Percentiles rank a stretch among this genome's conserved stretches.
Conservation (phyloP, 2,888 invertebrate species). For the Hyles lineata region DNA sequence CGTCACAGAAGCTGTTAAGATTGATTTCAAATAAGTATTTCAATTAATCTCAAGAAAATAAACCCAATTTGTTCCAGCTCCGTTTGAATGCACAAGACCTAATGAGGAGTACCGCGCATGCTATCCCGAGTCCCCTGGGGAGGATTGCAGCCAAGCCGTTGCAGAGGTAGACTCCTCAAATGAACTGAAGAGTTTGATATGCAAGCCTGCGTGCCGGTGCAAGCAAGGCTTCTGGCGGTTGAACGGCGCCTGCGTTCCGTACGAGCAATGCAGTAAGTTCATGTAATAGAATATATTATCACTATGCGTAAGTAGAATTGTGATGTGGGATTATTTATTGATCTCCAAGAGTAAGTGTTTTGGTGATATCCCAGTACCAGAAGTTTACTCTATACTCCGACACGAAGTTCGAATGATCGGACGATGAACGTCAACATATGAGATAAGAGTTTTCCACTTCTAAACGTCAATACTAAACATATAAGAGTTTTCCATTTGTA, state of each 20-base stretch:
- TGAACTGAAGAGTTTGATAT: neutral
- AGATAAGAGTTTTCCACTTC: too few relatives aligned
- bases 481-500: too few relatives aligned
- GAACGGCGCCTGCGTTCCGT: conserved; percentile 30
- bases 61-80: neutral
- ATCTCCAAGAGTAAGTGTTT: too few relatives aligned
- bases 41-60: neutral
- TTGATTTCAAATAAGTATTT: neutral
- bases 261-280: conserved; percentile 25
- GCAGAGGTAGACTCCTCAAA: neutral
- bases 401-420: too few relatives aligned
- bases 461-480: too few relatives aligned
- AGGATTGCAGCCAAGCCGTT: neutral
- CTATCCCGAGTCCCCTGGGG: neutral
- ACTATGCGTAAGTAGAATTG: too few relatives aligned
- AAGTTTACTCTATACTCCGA: too few relatives aligned
- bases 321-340: too few relatives aligned
- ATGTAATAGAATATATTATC: too few relatives aligned
- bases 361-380: too few relatives aligned
- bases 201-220: neutral
- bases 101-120: neutral
- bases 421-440: too few relatives aligned
- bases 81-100: neutral
- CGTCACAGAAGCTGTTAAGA: too few relatives aligned
- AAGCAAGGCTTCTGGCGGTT: conserved; percentile 28